Evolutionary conservation across 2,888 invertebrate species (phyloP), one percentile per base, ranked within the genome.

Genomic region (Lepetodrilus schrolli): DNA sequence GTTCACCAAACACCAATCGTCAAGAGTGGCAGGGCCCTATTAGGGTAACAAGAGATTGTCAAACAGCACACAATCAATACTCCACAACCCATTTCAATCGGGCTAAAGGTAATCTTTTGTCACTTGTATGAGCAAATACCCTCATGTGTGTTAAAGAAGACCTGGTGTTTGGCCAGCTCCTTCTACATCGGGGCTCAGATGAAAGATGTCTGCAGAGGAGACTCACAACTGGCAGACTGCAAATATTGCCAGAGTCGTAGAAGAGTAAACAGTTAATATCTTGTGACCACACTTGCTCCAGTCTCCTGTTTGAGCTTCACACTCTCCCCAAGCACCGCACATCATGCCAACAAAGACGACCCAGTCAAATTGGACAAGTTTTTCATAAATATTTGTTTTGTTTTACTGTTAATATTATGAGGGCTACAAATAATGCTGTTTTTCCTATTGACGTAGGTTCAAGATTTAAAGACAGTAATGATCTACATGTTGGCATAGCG

Each of bases 181-280:
- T 66, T 47, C 66, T 66, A 48, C 48, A 72, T 72, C 48, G 47
- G 51, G 72, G 58, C 30, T 37, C 43, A 47, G 51, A 72, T 66
- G 34, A 66, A 72, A 72, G 66, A 72, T 65, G 65, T 51, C 66
- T 36, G 37, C 23, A 38, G 49, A 73, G 20, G 49, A 50, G 49
- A 73, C 50, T 68, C 49, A 43, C 37, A 47, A 30, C 66, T 68
- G 23, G 37, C 68, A 68, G 73, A 73, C 66, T 48, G 66, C 68
- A 71, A 74, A 74, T 74, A 74, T 74, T 73, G 68, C 51, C 66
- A 10, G 38, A 73, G 68, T 43, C 37, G 72, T 50, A 49, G 43
- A 70, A 66, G 65, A 70, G 77, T 70, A 77, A 77, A 77, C 77
- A 74, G 74, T 74, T 77, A 77, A 77, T 77, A 77, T 77, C 77